A percentile compares a stretch with the other conserved stretches of the same genome.
phyloP scores from a whole-genome alignment of 2,113 vertebrate species.

The Typhlomys cinereus region DNA sequence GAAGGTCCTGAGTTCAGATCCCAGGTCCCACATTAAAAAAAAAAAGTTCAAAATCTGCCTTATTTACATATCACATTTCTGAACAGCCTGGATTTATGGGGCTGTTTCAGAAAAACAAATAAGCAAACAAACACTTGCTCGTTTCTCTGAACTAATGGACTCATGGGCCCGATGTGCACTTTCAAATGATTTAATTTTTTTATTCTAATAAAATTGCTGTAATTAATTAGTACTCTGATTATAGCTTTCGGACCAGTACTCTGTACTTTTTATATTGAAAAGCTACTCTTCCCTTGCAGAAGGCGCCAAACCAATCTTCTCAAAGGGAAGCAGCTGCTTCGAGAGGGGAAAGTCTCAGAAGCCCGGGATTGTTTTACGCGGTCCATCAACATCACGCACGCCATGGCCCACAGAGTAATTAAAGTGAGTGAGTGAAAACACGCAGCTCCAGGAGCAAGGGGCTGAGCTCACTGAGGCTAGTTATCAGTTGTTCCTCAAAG shows the following conservation, averaged over 20 bases:
- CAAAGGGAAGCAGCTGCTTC: slow-evolving; percentile 93
- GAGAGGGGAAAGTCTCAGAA: slow-evolving; percentile 93
- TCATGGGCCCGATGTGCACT: background rate
- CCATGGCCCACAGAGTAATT: slow-evolving; percentile 96
- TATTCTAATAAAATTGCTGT: background rate
- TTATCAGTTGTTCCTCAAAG: background rate
- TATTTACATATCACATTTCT: too few relatives aligned
- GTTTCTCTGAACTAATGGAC: background rate
- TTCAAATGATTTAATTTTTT: background rate
- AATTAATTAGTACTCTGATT: background rate
- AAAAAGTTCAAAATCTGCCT: too few relatives aligned
- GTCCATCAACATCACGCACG: slow-evolving; percentile 92
- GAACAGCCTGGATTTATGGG: too few relatives aligned
- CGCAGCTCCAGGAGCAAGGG: background rate
- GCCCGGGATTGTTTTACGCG: slow-evolving; percentile 96
- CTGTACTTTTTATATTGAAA: background rate
- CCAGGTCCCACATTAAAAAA: too few relatives aligned
- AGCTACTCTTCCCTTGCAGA: slow-evolving; percentile 81
- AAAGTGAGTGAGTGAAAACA: slow-evolving; percentile 85
- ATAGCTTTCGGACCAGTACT: background rate
- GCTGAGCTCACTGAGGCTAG: background rate
- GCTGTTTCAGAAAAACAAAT: too few relatives aligned
- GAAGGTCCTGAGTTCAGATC: too few relatives aligned
- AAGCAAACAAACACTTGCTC: too few relatives aligned
- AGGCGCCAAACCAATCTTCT: slow-evolving; percentile 92